Evolutionary conservation across 2,888 invertebrate species (phyloP).

Genomic region (Kryphioiulus occultus): DNA sequence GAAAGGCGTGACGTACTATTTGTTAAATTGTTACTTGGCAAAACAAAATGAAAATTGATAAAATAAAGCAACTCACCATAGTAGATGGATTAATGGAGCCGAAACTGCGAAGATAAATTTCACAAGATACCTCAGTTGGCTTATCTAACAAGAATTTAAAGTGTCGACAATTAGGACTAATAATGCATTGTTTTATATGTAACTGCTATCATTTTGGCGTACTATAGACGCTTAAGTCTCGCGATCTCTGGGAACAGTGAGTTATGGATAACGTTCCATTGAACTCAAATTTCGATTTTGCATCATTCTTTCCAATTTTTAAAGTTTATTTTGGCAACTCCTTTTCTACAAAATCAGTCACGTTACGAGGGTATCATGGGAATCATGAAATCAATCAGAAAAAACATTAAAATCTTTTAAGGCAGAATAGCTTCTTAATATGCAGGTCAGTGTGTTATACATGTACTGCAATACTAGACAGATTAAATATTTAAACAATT

Average conservation of each 20-base stretch:
- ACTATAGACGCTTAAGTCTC: too few species aligned
- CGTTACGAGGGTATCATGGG: too few species aligned
- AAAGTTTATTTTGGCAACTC: too few species aligned
- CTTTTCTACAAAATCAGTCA: too few species aligned
- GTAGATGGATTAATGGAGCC: constrained; percentile 65
- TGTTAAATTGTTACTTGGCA: not conserved
- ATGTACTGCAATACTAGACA: not conserved
- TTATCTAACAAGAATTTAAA: constrained; percentile 59
- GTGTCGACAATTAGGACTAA: not conserved
- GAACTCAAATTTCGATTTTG: too few species aligned
- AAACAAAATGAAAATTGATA: not conserved
- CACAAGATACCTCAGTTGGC: constrained; percentile 64
- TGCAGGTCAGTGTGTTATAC: not conserved
- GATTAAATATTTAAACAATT: not conserved
- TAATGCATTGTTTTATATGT: too few species aligned
- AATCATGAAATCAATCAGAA: not conserved
- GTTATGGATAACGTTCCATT: too few species aligned
- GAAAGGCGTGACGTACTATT: too few species aligned
- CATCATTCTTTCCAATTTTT: too few species aligned
- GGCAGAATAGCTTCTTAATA: not conserved
- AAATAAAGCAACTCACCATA: constrained; percentile 61
- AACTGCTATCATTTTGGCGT: too few species aligned
- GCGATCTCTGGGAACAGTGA: too few species aligned
- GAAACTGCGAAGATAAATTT: constrained; percentile 65
- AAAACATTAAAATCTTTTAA: not conserved